Evolutionary conservation across 1,140 invertebrate genomes (phyloP).

Genomic region (Trichonephila clavata): DNA sequence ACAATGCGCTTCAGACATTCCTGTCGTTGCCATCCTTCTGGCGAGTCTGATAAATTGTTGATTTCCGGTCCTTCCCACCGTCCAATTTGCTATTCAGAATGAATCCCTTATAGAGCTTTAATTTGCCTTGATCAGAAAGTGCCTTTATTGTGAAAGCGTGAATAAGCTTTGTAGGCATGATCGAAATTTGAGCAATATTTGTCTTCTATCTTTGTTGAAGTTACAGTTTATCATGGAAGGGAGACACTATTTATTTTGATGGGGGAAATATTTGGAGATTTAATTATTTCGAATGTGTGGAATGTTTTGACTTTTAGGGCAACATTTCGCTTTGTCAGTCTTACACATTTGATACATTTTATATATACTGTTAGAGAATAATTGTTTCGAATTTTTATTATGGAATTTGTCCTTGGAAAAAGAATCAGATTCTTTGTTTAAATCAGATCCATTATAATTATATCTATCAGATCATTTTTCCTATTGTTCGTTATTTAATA

Average conservation of each 20-base stretch:
- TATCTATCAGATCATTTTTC: no score
- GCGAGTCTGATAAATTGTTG: slow-evolving; percentile 51
- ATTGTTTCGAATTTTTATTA: no score
- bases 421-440: no score
- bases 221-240: background rate
- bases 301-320: background rate
- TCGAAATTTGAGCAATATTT: slow-evolving; percentile 26
- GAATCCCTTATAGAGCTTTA: background rate
- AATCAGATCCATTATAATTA: no score
- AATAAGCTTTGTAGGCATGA: slow-evolving; percentile 5
- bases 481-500: no score
- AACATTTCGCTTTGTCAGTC: no score
- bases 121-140: background rate
- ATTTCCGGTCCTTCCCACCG: background rate
- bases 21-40: slow-evolving; percentile 30
- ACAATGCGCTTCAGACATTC: slow-evolving; percentile 54
- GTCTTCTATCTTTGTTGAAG: background rate
- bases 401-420: no score
- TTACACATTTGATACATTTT: no score
- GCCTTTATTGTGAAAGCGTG: slow-evolving; percentile 13
- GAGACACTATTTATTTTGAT: background rate
- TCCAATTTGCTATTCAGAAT: slow-evolving; percentile 14
- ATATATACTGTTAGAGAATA: no score
- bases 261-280: background rate
- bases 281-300: background rate